Base-by-base conservation (phyloP, 2,797 vertebrate genomes). In the Lacerta agilis region DNA sequence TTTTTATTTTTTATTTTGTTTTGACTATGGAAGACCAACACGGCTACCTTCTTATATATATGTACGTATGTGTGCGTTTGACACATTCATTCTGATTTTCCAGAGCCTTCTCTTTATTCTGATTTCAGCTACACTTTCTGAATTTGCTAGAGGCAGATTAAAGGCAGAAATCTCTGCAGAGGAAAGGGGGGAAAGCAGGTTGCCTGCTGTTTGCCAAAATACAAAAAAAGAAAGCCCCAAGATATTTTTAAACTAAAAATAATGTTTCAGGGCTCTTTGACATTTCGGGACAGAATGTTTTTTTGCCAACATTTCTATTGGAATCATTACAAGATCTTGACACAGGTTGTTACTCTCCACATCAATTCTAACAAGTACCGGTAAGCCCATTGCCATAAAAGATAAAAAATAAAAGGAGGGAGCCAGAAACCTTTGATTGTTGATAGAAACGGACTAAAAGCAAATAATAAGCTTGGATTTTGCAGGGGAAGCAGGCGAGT, bases 81-180 rank as follows among this genome's bases (percentile, higher is more conserved):
- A 72, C 25, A 75, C 88, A 29, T 0, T 0, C 84, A 55, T 91
- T 77, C 15, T 69, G 15, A 36, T 90, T 85, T 80, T 79, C 86
- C 33, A 83, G 87, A 64, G 89, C 84, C 73, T 87, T 84, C 89
- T 88, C 66, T 8, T 67, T 43, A 38, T 66, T 38, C 23, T 29
- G 20, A 72, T 79, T 66, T 72, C 7, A 45, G 5, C 82, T 0
- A 0, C 85, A 86, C 71, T 75, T 85, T 83, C 55, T 85, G 87
- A 79, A 94, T 88, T 84, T 93, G 23, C n/a, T 36, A 75, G 82
- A 80, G 90, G 29, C 85, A 89, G 88, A 85, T 43, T 41, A 84
- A 29, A 94, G 90, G 85, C 45, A 41, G 77, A 77, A 86, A 92
- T 90, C 85, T 89, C 80, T 85, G 86, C 90, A 29, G 66, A 90